A percentile compares a stretch with the other conserved stretches of the same genome.
These are phyloP conservation scores for Xylocampa areola DNA, from an alignment of 2,888 invertebrate genomes.

Conservation along the genomic window DNA sequence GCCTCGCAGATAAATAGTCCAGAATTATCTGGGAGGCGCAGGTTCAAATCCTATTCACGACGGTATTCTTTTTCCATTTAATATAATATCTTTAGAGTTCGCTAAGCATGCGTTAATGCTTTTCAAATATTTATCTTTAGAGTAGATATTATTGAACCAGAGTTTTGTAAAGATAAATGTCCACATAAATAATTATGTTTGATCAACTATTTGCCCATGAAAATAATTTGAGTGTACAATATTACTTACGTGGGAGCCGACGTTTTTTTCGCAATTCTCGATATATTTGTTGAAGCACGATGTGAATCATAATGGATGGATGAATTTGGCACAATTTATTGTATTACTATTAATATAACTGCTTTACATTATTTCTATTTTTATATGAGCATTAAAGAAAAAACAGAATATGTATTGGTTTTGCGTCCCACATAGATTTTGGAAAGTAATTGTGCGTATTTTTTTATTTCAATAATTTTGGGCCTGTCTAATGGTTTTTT, in stretches of 20 bases:
- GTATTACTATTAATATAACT: conserved; percentile 24
- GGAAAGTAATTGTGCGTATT: not conserved
- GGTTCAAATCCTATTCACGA: too few relatives aligned
- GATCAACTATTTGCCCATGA: too few relatives aligned
- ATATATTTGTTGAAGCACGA: conserved; percentile 26
- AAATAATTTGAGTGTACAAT: conserved; percentile 26
- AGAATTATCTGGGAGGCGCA: too few relatives aligned
- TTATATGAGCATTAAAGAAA: conserved; percentile 24
- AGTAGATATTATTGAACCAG: too few relatives aligned
- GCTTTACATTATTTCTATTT: conserved; percentile 19
- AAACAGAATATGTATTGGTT: conserved; percentile 12
- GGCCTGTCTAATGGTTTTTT: not conserved
- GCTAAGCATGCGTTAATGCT: too few relatives aligned
- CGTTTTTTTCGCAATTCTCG: conserved; percentile 4
- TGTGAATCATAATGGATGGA: conserved; percentile 9
- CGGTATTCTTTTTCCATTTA: too few relatives aligned
- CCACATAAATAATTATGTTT: too few relatives aligned
- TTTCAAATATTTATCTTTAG: too few relatives aligned
- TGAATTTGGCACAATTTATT: conserved; percentile 27
- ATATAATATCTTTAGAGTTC: too few relatives aligned
- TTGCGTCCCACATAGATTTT: conserved; percentile 6
- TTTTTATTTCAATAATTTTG: conserved; percentile 8
- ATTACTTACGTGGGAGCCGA: conserved; percentile 7
- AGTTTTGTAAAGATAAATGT: too few relatives aligned
- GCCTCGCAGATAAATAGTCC: too few relatives aligned